Conservation (phyloP, 2,888 invertebrate species). For the Drosophila melanosoma region DNA sequence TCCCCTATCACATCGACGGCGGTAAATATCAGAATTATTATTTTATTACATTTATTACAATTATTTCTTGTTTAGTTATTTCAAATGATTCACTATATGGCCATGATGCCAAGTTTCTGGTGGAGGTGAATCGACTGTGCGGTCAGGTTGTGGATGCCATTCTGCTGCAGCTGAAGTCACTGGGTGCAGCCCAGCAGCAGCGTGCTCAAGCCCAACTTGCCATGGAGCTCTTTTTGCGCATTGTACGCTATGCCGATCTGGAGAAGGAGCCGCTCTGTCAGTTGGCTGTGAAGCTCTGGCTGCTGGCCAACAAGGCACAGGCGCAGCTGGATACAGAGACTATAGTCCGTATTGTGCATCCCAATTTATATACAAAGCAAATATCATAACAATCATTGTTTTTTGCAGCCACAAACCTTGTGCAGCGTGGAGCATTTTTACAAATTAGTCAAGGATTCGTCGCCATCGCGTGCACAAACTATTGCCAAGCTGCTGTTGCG, state of each 20-base stretch:
- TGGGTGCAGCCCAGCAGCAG: slow-evolving; percentile 89
- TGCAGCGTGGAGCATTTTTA: slow-evolving; percentile 74
- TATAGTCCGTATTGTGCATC: slow-evolving; percentile 63
- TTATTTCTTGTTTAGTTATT: slow-evolving; percentile 87
- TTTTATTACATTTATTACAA: neutral
- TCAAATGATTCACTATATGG: slow-evolving; percentile 97
- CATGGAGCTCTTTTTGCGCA: slow-evolving; percentile 90
- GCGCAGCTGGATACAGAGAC: slow-evolving; percentile 86
- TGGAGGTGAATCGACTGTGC: slow-evolving; percentile 91
- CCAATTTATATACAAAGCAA: neutral
- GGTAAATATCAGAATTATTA: slow-evolving; percentile 79
- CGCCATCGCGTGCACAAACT: slow-evolving; percentile 63
- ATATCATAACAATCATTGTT: neutral
- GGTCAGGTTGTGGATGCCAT: slow-evolving; percentile 92
- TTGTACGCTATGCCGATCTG: slow-evolving; percentile 89
- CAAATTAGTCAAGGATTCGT: slow-evolving; percentile 63
- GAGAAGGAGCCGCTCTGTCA: slow-evolving; percentile 87
- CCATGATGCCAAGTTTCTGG: slow-evolving; percentile 93
- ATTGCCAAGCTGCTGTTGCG: slow-evolving; percentile 67
- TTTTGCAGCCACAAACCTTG: slow-evolving; percentile 69
- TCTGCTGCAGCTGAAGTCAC: slow-evolving; percentile 88
- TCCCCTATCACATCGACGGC: slow-evolving; percentile 94
- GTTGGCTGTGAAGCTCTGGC: slow-evolving; percentile 93
- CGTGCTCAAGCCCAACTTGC: slow-evolving; percentile 90
- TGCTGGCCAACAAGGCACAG: slow-evolving; percentile 89